Evolutionary conservation across 2,113 vertebrate genomes (phyloP), one percentile per base, ranked within the genome.

Genomic region (Prunella fulvescens): DNA sequence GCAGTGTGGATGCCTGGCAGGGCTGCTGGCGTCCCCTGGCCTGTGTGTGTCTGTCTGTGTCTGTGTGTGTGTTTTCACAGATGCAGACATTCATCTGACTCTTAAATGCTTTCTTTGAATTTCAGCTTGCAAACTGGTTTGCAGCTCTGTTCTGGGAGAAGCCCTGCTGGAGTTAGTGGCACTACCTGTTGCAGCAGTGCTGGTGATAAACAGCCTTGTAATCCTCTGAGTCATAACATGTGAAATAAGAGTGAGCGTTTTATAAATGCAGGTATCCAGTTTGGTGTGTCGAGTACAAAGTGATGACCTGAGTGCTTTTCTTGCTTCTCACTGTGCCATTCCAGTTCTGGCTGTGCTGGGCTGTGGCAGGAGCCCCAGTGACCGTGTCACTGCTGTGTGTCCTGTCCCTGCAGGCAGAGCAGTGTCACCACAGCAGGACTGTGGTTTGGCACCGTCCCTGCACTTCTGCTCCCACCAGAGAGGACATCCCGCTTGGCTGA

Each of bases 141-240:
- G 86, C 71, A 82, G 61, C 66, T 76, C 42, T 65, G 25, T 37
- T 48, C 44, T 82, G 65, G 57, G 42, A 91, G 84, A 95, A 85
- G 70, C 70, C 47, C 29, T 80, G 58, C 51, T 71, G 58, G 72
- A 73, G 71, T 62, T 70, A 42, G 26, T 87, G 62, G 66, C 20
- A 29, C 58, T 86, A 70, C 92, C 67, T 93, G 90, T 90, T 96
- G 81, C 92, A 69, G 87, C 45, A 73, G 61, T 20, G 23, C 23
- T 91, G 54, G 72, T 94, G 87, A 76, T 92, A 78, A 91, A 88
- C 71, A 78, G 88, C 61, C 40, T 83, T 48, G 60, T 93, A 92
- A 60, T 66, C 19, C 67, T 93, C 67, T 48, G 90, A 90, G 88
- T 95, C 80, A 67, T 66, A 70, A 73, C 54, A 29, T 29, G 48